Evolutionary conservation across 2,113 vertebrate species (phyloP), one percentile per base, ranked within the genome.

Genomic region (Myotis brandtii): DNA sequence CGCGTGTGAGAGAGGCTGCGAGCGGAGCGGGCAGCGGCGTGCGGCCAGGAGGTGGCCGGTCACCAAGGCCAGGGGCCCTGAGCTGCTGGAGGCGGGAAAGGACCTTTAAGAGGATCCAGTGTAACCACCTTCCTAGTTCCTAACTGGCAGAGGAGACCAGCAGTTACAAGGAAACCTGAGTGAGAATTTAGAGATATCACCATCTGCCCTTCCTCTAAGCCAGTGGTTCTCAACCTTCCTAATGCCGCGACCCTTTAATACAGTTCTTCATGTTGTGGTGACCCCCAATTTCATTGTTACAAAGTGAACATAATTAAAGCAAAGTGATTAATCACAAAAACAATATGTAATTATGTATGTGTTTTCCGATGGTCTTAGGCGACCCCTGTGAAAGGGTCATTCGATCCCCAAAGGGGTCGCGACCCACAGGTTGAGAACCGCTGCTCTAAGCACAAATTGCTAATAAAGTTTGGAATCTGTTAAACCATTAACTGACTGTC

Each of bases 401-500:
- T 43, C 7, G 1, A 43, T 8, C 43, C 43, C 43, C 43, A 8
- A 43, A 43, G 43, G 43, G 43, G 43, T 43, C 43, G 43, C 6
- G 43, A 43, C 43, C 43, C 43, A 43, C 43, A 43, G 43, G 43
- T 43, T 43, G 43, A 43, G 43, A 43, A 43, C 43, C 43, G 1
- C 43, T 43, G 43, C 27, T 69, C 66, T 46, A 52, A 92, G 59
- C 2, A 14, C 11, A 73, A 30, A 85, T 0, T 86, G 69, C 79
- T 89, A 83, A 89, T 84, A 34, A 84, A 95, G 50, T 89, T 23
- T 80, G 64, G 73, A 83, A 91, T 89, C 81, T 54, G 64, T 90
- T 96, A 95, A 96, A 79, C 73, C 86, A 93, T 89, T 93, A 94
- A 75, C 77, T 11, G 12, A 40, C 75, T 46, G 86, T 94, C 59